Conservation (phyloP, 2,113 vertebrate genomes). For the Nicator chloris region DNA sequence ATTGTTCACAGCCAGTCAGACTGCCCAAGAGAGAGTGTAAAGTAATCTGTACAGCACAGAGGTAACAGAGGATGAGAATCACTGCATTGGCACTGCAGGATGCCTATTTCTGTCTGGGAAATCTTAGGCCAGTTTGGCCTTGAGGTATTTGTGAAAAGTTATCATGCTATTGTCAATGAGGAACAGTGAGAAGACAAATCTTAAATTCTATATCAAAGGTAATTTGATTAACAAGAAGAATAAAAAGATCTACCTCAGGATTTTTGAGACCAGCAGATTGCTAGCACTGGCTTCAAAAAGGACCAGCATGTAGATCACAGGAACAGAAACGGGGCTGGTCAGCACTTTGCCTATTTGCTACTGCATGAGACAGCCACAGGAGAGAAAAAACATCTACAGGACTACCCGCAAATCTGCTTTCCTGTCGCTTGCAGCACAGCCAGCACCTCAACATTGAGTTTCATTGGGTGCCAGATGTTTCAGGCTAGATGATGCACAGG, state of each 20-base stretch:
- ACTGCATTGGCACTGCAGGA: neutral
- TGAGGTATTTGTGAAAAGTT: neutral
- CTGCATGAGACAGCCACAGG: neutral
- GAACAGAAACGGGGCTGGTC: neutral
- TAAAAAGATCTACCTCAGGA: neutral
- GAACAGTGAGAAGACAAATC: neutral
- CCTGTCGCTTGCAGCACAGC: neutral
- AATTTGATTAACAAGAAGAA: neutral
- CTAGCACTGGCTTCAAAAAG: neutral
- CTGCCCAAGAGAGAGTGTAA: neutral
- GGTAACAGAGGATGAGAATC: neutral
- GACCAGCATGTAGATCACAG: neutral
- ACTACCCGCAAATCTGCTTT: neutral
- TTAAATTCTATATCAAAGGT: neutral
- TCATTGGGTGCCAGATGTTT: constrained; percentile 5
- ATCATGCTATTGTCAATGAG: neutral
- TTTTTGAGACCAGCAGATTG: neutral
- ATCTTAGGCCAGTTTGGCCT: neutral
- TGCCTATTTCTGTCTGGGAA: neutral
- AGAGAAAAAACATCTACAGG: neutral
- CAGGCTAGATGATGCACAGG: neutral
- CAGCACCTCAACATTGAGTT: neutral
- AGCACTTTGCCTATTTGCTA: neutral
- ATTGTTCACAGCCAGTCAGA: neutral
- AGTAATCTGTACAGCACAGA: neutral